Conservation (phyloP, 2,113 vertebrate species). For the Oryctolagus cuniculus region DNA sequence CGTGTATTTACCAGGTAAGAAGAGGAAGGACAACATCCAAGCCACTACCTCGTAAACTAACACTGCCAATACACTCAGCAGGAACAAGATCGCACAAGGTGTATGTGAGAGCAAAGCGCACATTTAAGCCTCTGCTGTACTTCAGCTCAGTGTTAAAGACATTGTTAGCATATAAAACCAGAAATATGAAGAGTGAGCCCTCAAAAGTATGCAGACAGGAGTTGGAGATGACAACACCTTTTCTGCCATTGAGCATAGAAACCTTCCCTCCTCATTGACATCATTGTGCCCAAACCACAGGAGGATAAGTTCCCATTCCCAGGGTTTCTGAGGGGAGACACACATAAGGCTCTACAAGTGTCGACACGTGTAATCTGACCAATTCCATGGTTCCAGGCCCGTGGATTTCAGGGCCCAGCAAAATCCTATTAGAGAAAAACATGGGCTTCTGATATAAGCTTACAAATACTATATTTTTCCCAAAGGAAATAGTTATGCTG, state of each 20-base stretch:
- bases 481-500: not conserved
- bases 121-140: not conserved
- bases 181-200: not conserved
- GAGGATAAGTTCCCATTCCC: not conserved
- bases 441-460: not conserved
- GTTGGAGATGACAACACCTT: not conserved
- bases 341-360: not conserved
- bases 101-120: not conserved
- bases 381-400: not conserved
- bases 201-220: not conserved
- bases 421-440: not conserved
- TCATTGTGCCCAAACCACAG: not conserved
- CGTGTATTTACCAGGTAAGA: not conserved
- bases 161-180: conserved; percentile 11
- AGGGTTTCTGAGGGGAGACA: not conserved
- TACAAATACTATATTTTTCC: not conserved
- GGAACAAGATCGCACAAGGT: not conserved
- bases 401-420: not conserved
- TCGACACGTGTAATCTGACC: not conserved
- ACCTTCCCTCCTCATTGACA: not conserved
- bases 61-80: not conserved
- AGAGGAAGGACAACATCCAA: not conserved
- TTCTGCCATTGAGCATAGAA: not conserved
- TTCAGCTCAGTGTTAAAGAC: not conserved
- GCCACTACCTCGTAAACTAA: not conserved